phyloP scores from a whole-genome alignment of 2,888 invertebrate genomes.

The Apodemia zela region DNA sequence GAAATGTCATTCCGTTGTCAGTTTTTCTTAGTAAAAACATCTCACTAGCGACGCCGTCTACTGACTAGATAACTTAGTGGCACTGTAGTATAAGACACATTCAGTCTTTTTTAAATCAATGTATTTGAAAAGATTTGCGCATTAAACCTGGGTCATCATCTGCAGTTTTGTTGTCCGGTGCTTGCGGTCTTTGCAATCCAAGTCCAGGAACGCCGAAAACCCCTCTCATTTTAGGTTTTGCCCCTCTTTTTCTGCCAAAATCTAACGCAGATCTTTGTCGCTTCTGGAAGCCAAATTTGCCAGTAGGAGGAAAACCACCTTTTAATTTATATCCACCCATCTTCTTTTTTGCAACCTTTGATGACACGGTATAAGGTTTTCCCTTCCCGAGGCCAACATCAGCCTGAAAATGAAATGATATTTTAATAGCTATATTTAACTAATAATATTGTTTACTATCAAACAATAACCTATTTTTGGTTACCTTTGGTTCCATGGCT shows the following conservation, averaged over 20 bases:
- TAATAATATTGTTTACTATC: background rate
- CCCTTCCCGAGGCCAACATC: constrained; percentile 88
- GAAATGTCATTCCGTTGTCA: no score
- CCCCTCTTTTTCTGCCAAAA: constrained; percentile 90
- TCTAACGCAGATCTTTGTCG: constrained; percentile 85
- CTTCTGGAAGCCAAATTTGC: constrained; percentile 87
- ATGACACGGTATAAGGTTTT: constrained; percentile 87
- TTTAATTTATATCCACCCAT: constrained; percentile 85
- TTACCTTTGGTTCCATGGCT: constrained; percentile 71
- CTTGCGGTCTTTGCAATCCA: constrained; percentile 84
- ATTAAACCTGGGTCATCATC: constrained; percentile 68
- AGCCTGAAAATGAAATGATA: constrained; percentile 43
- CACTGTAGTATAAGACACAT: no score
- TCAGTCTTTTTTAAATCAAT: no score
- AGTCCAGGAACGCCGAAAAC: constrained; percentile 90
- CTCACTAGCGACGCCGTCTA: no score
- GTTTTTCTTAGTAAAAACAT: no score
- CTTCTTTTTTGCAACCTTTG: constrained; percentile 89
- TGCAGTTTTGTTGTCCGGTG: constrained; percentile 74
- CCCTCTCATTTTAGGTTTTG: constrained; percentile 93
- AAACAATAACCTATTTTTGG: constrained; percentile 1
- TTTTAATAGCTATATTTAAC: background rate
- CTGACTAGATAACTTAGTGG: no score
- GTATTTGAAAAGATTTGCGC: background rate
- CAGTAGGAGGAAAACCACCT: constrained; percentile 80